Conservation (phyloP, 2,888 invertebrate species). For the Thumatha senex region DNA sequence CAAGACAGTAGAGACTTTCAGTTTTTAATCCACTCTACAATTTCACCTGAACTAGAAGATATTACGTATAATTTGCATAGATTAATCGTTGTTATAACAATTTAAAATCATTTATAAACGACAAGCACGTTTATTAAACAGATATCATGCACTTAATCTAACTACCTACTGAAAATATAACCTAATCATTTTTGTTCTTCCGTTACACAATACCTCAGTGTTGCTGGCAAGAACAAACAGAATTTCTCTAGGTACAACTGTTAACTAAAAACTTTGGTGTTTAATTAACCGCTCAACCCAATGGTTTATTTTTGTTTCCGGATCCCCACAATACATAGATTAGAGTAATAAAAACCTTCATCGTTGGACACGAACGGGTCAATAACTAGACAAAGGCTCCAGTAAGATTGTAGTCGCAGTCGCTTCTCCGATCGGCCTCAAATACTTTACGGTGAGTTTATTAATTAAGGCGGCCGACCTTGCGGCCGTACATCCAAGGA, state of each 20-base stretch:
- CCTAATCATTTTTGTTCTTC: conserved; percentile 26
- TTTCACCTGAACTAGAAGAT: conserved; percentile 29
- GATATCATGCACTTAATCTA: conserved; percentile 40
- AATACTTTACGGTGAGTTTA: conserved; percentile 83
- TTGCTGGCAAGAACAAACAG: conserved; percentile 5
- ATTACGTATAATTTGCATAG: conserved; percentile 40
- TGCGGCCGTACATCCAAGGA: conserved; percentile 82
- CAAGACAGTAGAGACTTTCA: conserved; percentile 37
- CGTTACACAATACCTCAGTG: conserved; percentile 24
- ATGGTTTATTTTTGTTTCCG: conserved; percentile 22
- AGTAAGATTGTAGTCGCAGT: conserved; percentile 77
- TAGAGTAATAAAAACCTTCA: conserved; percentile 60
- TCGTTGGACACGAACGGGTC: conserved; percentile 64
- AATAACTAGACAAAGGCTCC: conserved; percentile 80
- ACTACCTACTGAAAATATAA: conserved; percentile 35
- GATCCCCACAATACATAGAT: conserved; percentile 35
- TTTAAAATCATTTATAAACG: conserved; percentile 40
- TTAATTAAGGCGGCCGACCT: conserved; percentile 83
- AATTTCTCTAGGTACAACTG: conserved; percentile 3
- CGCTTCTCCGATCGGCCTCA: conserved; percentile 79
- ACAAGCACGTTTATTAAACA: conserved; percentile 35
- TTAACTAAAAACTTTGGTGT: conserved; percentile 17
- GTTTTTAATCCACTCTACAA: conserved; percentile 30
- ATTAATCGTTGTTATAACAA: conserved; percentile 39
- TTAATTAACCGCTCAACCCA: conserved; percentile 22